Base-by-base conservation (phyloP, 2,113 vertebrate species). In the Aythya baeri region DNA sequence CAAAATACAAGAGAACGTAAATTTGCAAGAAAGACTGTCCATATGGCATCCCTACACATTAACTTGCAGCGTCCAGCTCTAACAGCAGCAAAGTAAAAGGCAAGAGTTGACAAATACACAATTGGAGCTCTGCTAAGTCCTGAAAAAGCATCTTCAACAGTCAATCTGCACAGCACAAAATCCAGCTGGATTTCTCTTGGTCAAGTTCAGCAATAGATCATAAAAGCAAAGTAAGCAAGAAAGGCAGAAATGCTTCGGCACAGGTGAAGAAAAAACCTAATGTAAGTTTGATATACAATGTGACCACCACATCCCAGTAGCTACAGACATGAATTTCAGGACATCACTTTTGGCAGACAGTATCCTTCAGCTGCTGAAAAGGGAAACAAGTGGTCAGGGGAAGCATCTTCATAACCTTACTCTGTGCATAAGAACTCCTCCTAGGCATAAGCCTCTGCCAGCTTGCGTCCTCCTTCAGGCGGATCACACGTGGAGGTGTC, bases 271-370 rank as follows among this genome's bases (percentile, higher is more conserved):
- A 91, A 65, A 3, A 2, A 50, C 6, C 8, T 78, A 63, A 63
- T 6, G 41, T 0, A 76, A 12, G 27, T 7, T 62, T 62, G 9
- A 8, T 9, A 36, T 26, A 80, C 1, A 46, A 17, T 34, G 46
- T 58, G 14, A 84, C 4, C n/a, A 52, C 43, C 3, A 6, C 2
- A 81, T 26, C 41, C 10, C 14, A 58, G 57, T 11, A 59, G 55
- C 43, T 59, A 68, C 29, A 82, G 34, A 78, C 82, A 73, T 6
- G 1, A 63, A 46, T 41, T 26, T 80, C 41, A 41, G 17, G 43
- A 57, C 13, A 43, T 7, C 5, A 17, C 21, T 31, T 88, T 23
- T 9, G 34, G 17, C 34, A 58, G n/a, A 59, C 16, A 27, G 13
- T 6, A 62, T 29, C 29, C 31, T 38, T 52, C 80, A 83, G 14